These are phyloP conservation scores for Carposina sasakii DNA, from an alignment of 1,140 invertebrate species.

Conservation along the genomic window DNA sequence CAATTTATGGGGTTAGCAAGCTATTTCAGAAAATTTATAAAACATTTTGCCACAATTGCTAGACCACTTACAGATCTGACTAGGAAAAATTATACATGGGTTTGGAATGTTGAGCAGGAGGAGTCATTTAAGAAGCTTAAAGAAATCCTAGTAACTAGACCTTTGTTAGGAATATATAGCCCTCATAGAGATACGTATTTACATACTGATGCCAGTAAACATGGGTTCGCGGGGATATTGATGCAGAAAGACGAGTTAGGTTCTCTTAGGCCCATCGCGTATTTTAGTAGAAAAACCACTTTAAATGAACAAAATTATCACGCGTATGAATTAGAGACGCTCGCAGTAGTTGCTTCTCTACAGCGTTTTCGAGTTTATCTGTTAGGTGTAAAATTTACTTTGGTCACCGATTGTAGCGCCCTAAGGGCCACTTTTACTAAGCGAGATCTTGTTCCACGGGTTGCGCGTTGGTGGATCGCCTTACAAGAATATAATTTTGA, in stretches of 20 bases:
- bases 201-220: neutral
- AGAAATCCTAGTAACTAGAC: neutral
- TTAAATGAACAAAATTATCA: neutral
- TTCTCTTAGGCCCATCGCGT: neutral
- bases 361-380: neutral
- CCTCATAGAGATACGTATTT: neutral
- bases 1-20: slow-evolving; percentile 1
- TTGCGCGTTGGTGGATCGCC: slow-evolving; percentile 30
- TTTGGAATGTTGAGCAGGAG: too few species aligned
- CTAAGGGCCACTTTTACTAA: neutral
- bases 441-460: slow-evolving; percentile 11
- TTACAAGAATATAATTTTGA: slow-evolving; percentile 31
- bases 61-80: neutral
- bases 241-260: neutral
- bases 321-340: neutral
- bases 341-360: neutral
- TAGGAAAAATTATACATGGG: too few species aligned
- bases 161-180: neutral
- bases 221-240: neutral
- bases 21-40: neutral
- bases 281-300: neutral
- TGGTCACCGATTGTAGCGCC: neutral
- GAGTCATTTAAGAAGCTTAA: neutral
- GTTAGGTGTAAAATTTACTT: neutral
- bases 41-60: neutral